Base-by-base conservation (phyloP, 2,113 vertebrate species). In the Tichodroma muraria region DNA sequence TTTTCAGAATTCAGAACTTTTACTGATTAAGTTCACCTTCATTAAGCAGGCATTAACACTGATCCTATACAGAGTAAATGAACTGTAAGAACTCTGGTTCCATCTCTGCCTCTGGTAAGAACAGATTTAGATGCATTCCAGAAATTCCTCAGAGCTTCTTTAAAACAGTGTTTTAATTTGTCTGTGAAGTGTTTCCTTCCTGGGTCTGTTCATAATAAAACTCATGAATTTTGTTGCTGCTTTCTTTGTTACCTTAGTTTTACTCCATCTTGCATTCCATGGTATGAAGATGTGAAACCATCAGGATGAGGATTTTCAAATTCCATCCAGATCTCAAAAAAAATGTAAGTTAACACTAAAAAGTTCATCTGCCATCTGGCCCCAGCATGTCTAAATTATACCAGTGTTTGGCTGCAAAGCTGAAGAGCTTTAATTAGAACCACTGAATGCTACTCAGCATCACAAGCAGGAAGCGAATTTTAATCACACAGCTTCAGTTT, bases 391-490 rank as follows among this genome's bases (percentile, higher is more conserved):
- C 78, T 89, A 3, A 56, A 31, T 60, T 44, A 56, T 6, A 81
- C 40, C 69, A 94, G 78, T 60, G 72, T 72, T 68, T 79, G 49
- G 78, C 73, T 89, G 73, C 49, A 68, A 89, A 93, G 80, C 84
- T 69, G 57, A 56, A 89, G 28, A 71, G 31, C 80, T 91, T 94
- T 96, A 89, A 94, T 87, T 91, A 89, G 87, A 96, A 87, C 63
- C 57, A 91, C 47, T 44, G 78, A 91, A 79, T 81, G 33, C 60
- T 61, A 82, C 52, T 61, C 89, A 84, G 70, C 50, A 53, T 69
- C n/a, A 40, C 45, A 83, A 80, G 68, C 53, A 72, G 44, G 65
- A 95, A 84, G 47, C 4, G 27, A 57, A 87, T 70, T 70, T 89
- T 66, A 84, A 89, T 42, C n/a, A 63, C 11, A 71, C 5, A 57